These are phyloP conservation scores for Phataginus tetradactyla DNA, from an alignment of 2,797 vertebrate genomes.

Conservation along the genomic window DNA sequence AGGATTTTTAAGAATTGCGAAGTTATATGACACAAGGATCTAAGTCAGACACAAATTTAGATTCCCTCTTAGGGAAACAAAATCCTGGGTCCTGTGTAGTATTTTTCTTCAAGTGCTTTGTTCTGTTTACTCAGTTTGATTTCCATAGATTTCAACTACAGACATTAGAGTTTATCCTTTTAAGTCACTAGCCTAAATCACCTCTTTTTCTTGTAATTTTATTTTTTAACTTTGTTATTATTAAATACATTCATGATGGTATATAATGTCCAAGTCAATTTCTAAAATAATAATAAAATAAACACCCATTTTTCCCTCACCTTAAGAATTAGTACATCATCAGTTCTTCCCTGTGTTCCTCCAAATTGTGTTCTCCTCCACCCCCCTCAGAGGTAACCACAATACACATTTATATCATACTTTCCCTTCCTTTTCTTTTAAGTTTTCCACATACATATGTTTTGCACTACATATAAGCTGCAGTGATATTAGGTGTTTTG, in stretches of 20 bases:
- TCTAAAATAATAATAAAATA: slow-evolving; percentile 34
- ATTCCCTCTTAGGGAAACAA: neutral
- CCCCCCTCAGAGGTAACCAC: neutral
- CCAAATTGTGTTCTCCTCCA: neutral
- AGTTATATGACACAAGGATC: neutral
- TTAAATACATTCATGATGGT: neutral
- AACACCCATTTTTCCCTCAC: neutral
- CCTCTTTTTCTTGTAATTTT: neutral
- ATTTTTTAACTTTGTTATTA: neutral
- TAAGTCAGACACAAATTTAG: neutral
- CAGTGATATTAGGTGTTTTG: neutral
- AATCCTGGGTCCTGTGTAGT: neutral
- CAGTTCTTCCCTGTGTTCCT: neutral
- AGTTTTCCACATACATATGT: neutral
- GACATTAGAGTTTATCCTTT: neutral
- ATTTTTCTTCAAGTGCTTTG: neutral
- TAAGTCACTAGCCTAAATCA: neutral
- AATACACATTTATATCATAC: neutral
- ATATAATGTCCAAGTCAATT: neutral
- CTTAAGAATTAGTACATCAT: slow-evolving; percentile 5
- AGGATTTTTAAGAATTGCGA: slow-evolving; percentile 25
- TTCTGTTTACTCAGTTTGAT: neutral
- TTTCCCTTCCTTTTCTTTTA: neutral
- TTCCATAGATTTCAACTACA: neutral
- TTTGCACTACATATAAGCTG: neutral